Conservation (phyloP, 2,113 vertebrate genomes). For the Oreotrochilus melanogaster region DNA sequence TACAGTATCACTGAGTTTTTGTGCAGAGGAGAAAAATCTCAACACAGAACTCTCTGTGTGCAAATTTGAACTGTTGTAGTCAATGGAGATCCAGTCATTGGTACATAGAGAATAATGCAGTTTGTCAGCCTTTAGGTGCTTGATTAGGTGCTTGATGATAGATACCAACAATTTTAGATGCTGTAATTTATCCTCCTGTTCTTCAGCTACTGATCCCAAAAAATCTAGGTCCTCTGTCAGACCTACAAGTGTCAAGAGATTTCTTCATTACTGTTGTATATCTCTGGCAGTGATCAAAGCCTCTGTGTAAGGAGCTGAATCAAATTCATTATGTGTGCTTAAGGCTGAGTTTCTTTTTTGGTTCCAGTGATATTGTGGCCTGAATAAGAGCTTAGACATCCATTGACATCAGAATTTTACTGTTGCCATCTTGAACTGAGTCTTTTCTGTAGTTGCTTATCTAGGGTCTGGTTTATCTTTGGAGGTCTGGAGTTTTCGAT, state of each 20-base stretch:
- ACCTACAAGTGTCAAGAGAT: neutral
- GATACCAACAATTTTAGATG: neutral
- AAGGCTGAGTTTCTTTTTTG: neutral
- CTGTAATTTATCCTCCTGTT: neutral
- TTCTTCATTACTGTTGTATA: neutral
- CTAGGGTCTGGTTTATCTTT: neutral
- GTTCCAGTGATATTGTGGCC: neutral
- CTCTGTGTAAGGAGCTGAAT: neutral
- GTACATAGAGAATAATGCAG: neutral
- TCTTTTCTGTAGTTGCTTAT: neutral
- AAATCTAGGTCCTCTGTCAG: neutral
- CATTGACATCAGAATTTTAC: neutral
- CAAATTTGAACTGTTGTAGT: neutral
- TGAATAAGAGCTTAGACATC: neutral
- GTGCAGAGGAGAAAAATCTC: neutral
- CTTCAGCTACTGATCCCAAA: neutral
- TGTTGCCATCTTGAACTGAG: neutral
- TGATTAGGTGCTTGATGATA: neutral
- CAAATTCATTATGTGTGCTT: neutral
- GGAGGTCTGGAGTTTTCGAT: neutral
- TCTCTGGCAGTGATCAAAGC: neutral
- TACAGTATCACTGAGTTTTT: neutral
- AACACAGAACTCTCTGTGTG: neutral
- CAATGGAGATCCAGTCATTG: neutral
- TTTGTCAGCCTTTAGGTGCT: neutral